Evolutionary conservation across 2,888 invertebrate species (phyloP).

Genomic region (Eupithecia centaureata): DNA sequence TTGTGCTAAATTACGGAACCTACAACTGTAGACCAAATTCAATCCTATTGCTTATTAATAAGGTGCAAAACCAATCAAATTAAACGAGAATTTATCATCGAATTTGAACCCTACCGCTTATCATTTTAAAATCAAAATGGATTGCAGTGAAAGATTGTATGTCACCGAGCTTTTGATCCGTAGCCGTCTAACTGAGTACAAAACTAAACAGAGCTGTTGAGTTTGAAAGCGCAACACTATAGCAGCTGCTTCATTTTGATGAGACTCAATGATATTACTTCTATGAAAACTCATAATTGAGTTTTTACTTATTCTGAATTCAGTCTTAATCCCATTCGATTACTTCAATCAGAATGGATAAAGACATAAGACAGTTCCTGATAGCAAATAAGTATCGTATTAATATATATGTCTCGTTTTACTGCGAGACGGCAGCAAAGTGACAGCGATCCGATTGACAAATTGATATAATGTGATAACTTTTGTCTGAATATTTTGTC

Average conservation of each 20-base stretch:
- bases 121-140: constrained; percentile 17
- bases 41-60: constrained; percentile 26
- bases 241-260: not conserved
- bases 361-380: too few relatives aligned
- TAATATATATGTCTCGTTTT: too few relatives aligned
- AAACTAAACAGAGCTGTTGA: constrained; percentile 3
- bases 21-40: constrained; percentile 16
- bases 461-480: too few relatives aligned
- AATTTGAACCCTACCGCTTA: constrained; percentile 17
- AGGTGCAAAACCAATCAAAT: constrained; percentile 28
- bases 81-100: not conserved
- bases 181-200: not conserved
- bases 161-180: not conserved
- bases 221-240: not conserved
- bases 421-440: too few relatives aligned
- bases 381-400: too few relatives aligned
- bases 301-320: not conserved
- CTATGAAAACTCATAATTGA: not conserved
- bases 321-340: not conserved
- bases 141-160: not conserved
- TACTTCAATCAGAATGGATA: not conserved
- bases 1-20: constrained; percentile 18
- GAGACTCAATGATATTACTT: not conserved
- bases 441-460: too few relatives aligned
- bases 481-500: too few relatives aligned